phyloP scores from a whole-genome alignment of 2,888 invertebrate genomes.

The Andrena fulva region DNA sequence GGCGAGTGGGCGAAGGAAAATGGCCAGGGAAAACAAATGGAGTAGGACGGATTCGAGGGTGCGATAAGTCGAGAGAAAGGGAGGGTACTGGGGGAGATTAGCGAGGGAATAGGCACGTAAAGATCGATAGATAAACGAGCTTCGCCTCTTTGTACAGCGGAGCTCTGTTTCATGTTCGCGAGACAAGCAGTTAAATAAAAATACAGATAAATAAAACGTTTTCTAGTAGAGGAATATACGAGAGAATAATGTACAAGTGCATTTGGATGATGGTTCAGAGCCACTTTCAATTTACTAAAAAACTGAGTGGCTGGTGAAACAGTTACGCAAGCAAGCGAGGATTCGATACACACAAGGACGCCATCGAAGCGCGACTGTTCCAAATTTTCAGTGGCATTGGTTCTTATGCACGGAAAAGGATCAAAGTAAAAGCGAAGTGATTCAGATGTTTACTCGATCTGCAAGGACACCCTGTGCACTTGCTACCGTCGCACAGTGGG shows the following conservation, averaged over 20 bases:
- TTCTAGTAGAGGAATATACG: too few relatives aligned
- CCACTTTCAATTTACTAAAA: too few relatives aligned
- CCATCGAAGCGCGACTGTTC: neutral
- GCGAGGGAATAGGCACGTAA: conserved; percentile 41
- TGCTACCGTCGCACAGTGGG: too few relatives aligned
- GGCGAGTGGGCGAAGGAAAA: neutral
- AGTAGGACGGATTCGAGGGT: conserved; percentile 2
- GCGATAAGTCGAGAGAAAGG: conserved; percentile 27
- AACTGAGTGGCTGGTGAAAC: conserved; percentile 1
- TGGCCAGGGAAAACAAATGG: conserved; percentile 13
- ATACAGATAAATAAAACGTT: too few relatives aligned
- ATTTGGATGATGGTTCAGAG: too few relatives aligned
- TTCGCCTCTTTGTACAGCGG: conserved; percentile 34
- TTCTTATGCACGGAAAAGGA: neutral
- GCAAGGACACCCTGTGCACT: neutral
- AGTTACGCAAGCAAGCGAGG: neutral
- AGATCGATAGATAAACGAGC: conserved; percentile 38
- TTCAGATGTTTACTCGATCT: conserved; percentile 6
- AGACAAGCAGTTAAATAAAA: neutral
- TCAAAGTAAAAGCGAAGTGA: conserved; percentile 8
- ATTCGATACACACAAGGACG: conserved; percentile 17
- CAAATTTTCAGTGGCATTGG: conserved; percentile 1
- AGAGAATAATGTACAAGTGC: too few relatives aligned
- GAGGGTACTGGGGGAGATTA: conserved; percentile 8
- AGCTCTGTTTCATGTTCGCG: conserved; percentile 52